phyloP scores from a whole-genome alignment of 2,888 invertebrate genomes.

The Crocallis elinguaria region DNA sequence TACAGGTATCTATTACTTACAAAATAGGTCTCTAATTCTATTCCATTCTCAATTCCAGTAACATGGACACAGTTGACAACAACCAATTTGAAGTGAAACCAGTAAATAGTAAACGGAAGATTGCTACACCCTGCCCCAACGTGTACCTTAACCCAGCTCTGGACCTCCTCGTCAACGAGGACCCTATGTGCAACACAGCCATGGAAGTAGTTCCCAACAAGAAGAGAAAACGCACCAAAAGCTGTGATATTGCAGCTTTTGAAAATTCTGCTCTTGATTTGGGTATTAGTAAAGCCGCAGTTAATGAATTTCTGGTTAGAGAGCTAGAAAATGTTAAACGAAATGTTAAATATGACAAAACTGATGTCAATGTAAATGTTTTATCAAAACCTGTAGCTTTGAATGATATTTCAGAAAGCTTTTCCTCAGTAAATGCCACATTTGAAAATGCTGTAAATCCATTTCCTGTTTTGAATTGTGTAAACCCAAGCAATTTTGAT shows the following conservation, averaged over 20 bases:
- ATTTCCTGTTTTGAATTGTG: slow-evolving; percentile 23
- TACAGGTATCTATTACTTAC: neutral
- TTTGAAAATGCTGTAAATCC: slow-evolving; percentile 1
- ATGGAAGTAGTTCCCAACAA: slow-evolving; percentile 76
- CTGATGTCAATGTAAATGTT: neutral
- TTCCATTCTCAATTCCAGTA: slow-evolving; percentile 33
- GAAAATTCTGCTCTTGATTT: slow-evolving; percentile 76
- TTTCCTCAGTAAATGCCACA: neutral
- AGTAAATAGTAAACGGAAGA: slow-evolving; percentile 70
- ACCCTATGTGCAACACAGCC: slow-evolving; percentile 77
- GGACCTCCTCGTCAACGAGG: slow-evolving; percentile 76
- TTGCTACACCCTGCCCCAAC: slow-evolving; percentile 63
- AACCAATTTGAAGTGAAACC: slow-evolving; percentile 78
- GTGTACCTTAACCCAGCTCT: slow-evolving; percentile 76
- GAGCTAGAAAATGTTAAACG: slow-evolving; percentile 76
- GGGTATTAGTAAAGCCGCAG: slow-evolving; percentile 63
- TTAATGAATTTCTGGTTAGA: slow-evolving; percentile 68
- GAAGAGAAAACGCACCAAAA: slow-evolving; percentile 70
- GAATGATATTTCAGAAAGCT: neutral
- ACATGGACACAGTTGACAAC: slow-evolving; percentile 72
- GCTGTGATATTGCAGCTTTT: slow-evolving; percentile 68
- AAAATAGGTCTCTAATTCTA: neutral
- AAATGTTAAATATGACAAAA: slow-evolving; percentile 49
- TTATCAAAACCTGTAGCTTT: neutral
- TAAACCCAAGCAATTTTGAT: slow-evolving; percentile 16